Conservation (phyloP, 2,888 invertebrate genomes). For the Ernsta delagoae region DNA sequence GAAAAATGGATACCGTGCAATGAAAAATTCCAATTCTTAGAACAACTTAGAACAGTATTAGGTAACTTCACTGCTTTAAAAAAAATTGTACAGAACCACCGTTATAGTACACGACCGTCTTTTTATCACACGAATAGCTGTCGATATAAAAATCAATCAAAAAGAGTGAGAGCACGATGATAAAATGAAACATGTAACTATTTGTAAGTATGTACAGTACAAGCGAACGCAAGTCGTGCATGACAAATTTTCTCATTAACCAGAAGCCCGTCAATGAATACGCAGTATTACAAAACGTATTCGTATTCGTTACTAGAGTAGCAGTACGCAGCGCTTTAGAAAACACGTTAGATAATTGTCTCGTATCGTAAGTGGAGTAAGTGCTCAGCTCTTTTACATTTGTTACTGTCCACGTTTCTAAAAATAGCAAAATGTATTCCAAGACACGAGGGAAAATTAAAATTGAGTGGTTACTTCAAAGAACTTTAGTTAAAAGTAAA, state of each 20-base stretch:
- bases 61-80: too few species aligned
- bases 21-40: too few species aligned
- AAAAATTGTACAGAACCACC: too few species aligned
- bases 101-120: too few species aligned
- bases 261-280: slow-evolving; percentile 29
- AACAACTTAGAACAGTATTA: too few species aligned
- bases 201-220: not conserved
- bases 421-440: not conserved
- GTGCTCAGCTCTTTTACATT: not conserved
- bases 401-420: not conserved
- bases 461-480: not conserved
- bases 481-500: not conserved
- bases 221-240: slow-evolving; percentile 18
- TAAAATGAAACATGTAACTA: slow-evolving; percentile 3
- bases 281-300: slow-evolving; percentile 23
- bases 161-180: not conserved
- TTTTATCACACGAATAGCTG: not conserved
- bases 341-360: slow-evolving; percentile 24
- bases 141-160: slow-evolving; percentile 1
- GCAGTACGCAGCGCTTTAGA: slow-evolving; percentile 10
- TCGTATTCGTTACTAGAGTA: slow-evolving; percentile 13
- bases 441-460: not conserved
- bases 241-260: slow-evolving; percentile 36
- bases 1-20: too few species aligned
- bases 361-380: slow-evolving; percentile 14